Percentiles rank a stretch among this genome's conserved stretches.
These are phyloP conservation scores for Mimumesa dahlbomi DNA, from an alignment of 2,888 invertebrate genomes.

Conservation along the genomic window DNA sequence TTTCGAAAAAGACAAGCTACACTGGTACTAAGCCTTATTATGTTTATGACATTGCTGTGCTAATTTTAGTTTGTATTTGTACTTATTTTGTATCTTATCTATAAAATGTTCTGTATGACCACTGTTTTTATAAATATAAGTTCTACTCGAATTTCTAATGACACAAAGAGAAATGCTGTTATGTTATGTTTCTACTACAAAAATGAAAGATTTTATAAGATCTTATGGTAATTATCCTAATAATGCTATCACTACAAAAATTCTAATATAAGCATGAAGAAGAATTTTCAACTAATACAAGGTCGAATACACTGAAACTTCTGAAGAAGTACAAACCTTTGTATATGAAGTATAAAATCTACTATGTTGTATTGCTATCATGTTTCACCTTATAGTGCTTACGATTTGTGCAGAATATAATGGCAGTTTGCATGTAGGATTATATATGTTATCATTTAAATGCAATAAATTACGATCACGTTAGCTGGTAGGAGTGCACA, in stretches of 20 bases:
- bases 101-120: constrained; percentile 19
- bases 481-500: constrained; percentile 1
- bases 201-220: constrained; percentile 1
- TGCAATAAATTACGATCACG: constrained; percentile 28
- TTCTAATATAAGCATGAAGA: constrained; percentile 5
- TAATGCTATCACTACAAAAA: constrained; percentile 17
- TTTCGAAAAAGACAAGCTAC: constrained; percentile 30
- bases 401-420: constrained; percentile 29
- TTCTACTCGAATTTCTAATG: constrained; percentile 11
- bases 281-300: constrained; percentile 1
- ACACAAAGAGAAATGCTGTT: not conserved
- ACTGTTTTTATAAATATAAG: constrained; percentile 6
- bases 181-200: not conserved
- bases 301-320: no score
- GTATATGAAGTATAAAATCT: constrained; percentile 40
- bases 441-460: constrained; percentile 40
- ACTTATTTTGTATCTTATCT: constrained; percentile 46
- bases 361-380: constrained; percentile 35
- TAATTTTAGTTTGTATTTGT: constrained; percentile 49
- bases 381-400: constrained; percentile 18
- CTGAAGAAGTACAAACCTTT: no score
- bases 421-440: constrained; percentile 38
- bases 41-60: constrained; percentile 22
- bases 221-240: constrained; percentile 14
- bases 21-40: constrained; percentile 30